Evolutionary conservation across 2,113 vertebrate species (phyloP).

Genomic region (Chunga burmeisteri): DNA sequence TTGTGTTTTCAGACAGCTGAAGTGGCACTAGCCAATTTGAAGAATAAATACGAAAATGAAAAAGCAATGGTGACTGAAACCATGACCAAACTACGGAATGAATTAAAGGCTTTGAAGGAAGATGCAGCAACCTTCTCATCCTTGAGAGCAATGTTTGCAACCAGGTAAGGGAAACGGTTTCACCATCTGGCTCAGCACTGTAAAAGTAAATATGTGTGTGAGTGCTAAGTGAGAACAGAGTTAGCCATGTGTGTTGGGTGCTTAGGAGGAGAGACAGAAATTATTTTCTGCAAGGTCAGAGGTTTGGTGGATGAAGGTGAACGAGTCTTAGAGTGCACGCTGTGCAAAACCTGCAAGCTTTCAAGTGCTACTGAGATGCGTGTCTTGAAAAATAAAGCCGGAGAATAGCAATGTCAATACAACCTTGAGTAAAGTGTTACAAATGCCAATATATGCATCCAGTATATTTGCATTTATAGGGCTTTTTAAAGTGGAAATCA

Average conservation of each 20-base stretch:
- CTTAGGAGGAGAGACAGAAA: neutral
- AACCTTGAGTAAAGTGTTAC: constrained; percentile 34
- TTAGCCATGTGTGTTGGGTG: neutral
- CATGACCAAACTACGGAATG: constrained; percentile 97
- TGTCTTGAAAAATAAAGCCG: constrained; percentile 21
- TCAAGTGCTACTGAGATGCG: neutral
- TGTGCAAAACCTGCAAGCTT: constrained; percentile 20
- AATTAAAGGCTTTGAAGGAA: constrained; percentile 97
- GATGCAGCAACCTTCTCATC: constrained; percentile 98
- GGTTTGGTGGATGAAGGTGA: constrained; percentile 7
- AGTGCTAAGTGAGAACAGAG: neutral
- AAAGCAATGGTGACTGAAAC: constrained; percentile 97
- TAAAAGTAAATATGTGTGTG: neutral
- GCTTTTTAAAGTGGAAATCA: constrained; percentile 38
- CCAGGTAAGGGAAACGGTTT: constrained; percentile 77
- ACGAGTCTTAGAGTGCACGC: neutral
- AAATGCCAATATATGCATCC: neutral
- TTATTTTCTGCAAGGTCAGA: neutral
- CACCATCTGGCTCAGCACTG: neutral
- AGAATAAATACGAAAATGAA: constrained; percentile 99
- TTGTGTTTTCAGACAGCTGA: constrained; percentile 88
- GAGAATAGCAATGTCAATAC: constrained; percentile 13
- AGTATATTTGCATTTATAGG: constrained; percentile 52
- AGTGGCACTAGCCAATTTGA: constrained; percentile 92
- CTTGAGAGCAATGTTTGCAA: constrained; percentile 97